Conservation (phyloP, 2,888 invertebrate species). For the Empis stercorea region DNA sequence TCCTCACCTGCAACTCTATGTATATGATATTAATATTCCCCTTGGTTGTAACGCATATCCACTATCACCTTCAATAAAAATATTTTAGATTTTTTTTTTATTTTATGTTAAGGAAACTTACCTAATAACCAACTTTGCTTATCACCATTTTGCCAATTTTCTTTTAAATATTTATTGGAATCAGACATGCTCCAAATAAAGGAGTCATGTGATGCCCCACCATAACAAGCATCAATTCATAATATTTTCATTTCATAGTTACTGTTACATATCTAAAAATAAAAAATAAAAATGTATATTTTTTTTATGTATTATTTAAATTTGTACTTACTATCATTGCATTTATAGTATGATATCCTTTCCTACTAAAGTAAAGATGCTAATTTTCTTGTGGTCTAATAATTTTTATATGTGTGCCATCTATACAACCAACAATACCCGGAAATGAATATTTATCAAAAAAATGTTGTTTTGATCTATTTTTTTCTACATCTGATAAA, state of each 20-base stretch:
- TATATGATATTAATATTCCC: constrained; percentile 7
- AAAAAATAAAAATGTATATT: no score
- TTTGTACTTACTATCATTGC: neutral
- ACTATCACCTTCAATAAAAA: constrained; percentile 7
- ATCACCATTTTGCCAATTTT: neutral
- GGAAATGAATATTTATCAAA: neutral
- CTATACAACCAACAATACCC: neutral
- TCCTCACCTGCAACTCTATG: neutral
- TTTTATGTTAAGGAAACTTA: neutral
- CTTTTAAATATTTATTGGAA: neutral
- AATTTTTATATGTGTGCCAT: constrained; percentile 1
- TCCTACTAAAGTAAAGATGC: neutral
- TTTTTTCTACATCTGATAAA: neutral
- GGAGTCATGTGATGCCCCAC: neutral
- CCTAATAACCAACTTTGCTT: neutral
- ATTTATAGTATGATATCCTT: neutral
- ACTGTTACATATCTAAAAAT: neutral
- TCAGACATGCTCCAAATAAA: neutral
- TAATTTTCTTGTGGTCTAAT: neutral
- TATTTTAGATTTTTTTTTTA: neutral
- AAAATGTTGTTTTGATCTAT: neutral
- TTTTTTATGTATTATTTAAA: neutral
- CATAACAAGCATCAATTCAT: neutral
- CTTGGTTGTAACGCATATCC: constrained; percentile 10
- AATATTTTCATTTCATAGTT: neutral